Percentiles rank a stretch among this genome's conserved stretches.
These are phyloP conservation scores for Harlomillsia oculata DNA, from an alignment of 1,140 invertebrate genomes.

Conservation along the genomic window DNA sequence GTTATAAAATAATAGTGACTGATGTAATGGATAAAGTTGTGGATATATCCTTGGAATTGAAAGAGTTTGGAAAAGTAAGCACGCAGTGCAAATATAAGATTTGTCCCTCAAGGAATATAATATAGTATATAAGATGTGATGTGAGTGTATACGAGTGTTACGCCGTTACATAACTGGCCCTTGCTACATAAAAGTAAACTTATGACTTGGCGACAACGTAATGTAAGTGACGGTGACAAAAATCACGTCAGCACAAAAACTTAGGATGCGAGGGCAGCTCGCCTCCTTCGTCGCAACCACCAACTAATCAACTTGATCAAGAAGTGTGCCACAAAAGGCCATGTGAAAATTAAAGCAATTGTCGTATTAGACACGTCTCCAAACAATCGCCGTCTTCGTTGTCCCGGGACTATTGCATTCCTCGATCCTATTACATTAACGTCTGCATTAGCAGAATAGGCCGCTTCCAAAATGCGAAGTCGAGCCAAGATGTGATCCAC, in stretches of 20 bases:
- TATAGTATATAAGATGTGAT: not conserved
- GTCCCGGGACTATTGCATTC: not conserved
- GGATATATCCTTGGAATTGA: too few species aligned
- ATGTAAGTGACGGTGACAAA: not conserved
- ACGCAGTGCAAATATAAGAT: too few species aligned
- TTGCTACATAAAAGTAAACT: too few species aligned
- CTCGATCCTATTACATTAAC: not conserved
- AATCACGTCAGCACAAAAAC: not conserved
- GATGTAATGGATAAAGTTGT: too few species aligned
- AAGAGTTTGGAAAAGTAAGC: too few species aligned
- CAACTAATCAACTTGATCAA: constrained; percentile 26
- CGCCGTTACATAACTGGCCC: not conserved
- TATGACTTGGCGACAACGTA: not conserved
- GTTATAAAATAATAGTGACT: too few species aligned
- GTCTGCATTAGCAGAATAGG: constrained; percentile 25
- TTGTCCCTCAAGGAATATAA: too few species aligned
- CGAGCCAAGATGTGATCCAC: constrained; percentile 33
- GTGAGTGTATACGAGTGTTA: not conserved
- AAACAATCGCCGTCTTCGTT: constrained; percentile 7
- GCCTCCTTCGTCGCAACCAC: constrained; percentile 20
- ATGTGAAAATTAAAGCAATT: constrained; percentile 26
- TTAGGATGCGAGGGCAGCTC: not conserved
- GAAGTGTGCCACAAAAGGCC: constrained; percentile 34
- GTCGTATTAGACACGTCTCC: constrained; percentile 11
- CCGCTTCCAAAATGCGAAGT: constrained; percentile 32